A percentile compares a stretch with the other conserved stretches of the same genome.
phyloP scores from a whole-genome alignment of 1,140 invertebrate species.

The Tetragonula clypearis region DNA sequence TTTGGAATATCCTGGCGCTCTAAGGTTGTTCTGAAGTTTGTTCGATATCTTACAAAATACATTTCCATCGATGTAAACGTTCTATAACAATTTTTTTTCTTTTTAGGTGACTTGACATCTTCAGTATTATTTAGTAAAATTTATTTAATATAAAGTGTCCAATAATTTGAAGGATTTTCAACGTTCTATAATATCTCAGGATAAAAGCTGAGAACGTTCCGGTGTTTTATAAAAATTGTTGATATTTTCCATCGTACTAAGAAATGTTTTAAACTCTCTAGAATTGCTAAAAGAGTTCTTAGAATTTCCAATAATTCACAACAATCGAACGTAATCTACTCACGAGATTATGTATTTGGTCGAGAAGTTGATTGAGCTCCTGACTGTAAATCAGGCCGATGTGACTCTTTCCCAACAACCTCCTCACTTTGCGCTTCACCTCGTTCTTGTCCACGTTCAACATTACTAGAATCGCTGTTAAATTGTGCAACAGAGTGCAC shows the following conservation, averaged over 20 bases:
- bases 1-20: neutral
- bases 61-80: too few species aligned
- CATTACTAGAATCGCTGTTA: conserved; percentile 98
- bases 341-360: conserved; percentile 97
- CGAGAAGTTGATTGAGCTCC: conserved; percentile 97
- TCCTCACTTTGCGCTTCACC: conserved; percentile 94
- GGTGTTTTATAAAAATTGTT: neutral
- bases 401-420: conserved; percentile 98
- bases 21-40: neutral
- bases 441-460: conserved; percentile 93
- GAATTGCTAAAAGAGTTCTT: neutral
- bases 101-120: too few species aligned
- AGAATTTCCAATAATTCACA: neutral
- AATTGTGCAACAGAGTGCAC: conserved; percentile 97
- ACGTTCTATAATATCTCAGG: neutral
- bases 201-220: neutral
- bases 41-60: neutral
- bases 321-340: conserved; percentile 72
- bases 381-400: conserved; percentile 98
- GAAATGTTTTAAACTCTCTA: neutral
- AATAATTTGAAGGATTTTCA: neutral
- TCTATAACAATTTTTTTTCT: too few species aligned
- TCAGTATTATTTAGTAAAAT: neutral
- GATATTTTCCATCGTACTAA: neutral
- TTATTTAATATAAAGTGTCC: neutral